Base-by-base conservation (phyloP, 2,113 vertebrate genomes). In the Amazona guildingii region DNA sequence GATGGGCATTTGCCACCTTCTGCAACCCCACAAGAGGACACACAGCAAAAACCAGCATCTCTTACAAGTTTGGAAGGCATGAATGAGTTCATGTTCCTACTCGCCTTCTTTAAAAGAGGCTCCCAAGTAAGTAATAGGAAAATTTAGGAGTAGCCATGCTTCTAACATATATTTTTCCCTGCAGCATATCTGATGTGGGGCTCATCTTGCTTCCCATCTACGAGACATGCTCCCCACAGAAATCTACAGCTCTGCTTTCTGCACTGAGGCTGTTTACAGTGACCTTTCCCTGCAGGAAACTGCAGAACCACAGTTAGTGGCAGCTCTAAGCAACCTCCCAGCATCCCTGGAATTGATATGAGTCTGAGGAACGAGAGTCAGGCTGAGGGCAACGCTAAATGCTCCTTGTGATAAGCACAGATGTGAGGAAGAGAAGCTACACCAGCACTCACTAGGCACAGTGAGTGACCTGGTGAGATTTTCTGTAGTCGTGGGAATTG, bases 1-100 rank as follows among this genome's bases (percentile, higher is more conserved):
- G n/a, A 61, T 33, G 29, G 46, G n/a, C 6, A 57, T 54, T 86
- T 44, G 11, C 33, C 29, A 43, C 48, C 25, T 81, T 63, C 73
- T 54, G 55, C 43, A 81, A n/a, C 12, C 33, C 73, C 15, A 4
- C 25, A 23, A 13, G 39, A 76, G 35, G 39, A 39, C 14, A 23
- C 10, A 1, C 24, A 62, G 68, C 51, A 82, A 67, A 79, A 35
- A 1, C 0, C 29, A 72, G 31, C 4, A 0, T 20, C 62, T 17
- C 62, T 85, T 35, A 37, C 46, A 49, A 73, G 73, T 62, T 64
- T 61, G 54, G 63, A 85, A 91, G 64, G 61, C 41, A 10, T 24
- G 28, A 59, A 48, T 8, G 7, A 33, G 29, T 78, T 90, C 52
- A 19, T 57, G 57, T 83, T 83, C 68, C 48, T 73, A 48, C 64